phyloP scores from a whole-genome alignment of 2,797 vertebrate genomes.

The Tenualosa ilisha region DNA sequence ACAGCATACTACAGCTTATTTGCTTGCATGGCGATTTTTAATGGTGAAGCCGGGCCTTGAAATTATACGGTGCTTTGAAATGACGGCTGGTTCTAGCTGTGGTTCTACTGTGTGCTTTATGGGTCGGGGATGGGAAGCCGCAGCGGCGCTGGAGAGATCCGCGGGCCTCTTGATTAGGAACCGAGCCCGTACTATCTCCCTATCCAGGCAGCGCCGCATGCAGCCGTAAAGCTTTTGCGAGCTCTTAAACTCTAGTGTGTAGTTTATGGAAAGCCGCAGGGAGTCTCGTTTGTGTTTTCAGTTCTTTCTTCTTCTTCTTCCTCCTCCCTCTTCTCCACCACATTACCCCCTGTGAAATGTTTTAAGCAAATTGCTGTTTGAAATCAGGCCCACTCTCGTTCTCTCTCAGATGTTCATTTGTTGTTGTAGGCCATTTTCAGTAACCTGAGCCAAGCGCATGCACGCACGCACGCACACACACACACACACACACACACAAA shows the following conservation, averaged over 20 bases:
- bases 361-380: slow-evolving; percentile 64
- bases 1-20: not conserved
- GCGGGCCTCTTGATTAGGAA: slow-evolving; percentile 46
- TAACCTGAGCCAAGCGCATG: slow-evolving; percentile 80
- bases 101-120: slow-evolving; percentile 3
- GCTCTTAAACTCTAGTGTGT: slow-evolving; percentile 60
- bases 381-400: slow-evolving; percentile 55
- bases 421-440: slow-evolving; percentile 81
- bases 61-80: too few relatives aligned
- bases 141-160: slow-evolving; percentile 29
- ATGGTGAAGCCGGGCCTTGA: not conserved
- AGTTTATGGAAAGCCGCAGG: slow-evolving; percentile 57
- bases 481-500: not conserved
- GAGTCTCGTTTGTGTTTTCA: slow-evolving; percentile 56
- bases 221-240: slow-evolving; percentile 60
- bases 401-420: slow-evolving; percentile 71
- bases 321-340: not conserved
- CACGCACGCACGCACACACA: slow-evolving; percentile 41
- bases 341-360: slow-evolving; percentile 47
- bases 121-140: not conserved
- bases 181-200: slow-evolving; percentile 55
- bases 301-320: not conserved
- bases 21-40: not conserved
- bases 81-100: not conserved
- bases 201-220: slow-evolving; percentile 55